Conservation (phyloP, 2,888 invertebrate species). For the Acanthoscelides obtectus region DNA sequence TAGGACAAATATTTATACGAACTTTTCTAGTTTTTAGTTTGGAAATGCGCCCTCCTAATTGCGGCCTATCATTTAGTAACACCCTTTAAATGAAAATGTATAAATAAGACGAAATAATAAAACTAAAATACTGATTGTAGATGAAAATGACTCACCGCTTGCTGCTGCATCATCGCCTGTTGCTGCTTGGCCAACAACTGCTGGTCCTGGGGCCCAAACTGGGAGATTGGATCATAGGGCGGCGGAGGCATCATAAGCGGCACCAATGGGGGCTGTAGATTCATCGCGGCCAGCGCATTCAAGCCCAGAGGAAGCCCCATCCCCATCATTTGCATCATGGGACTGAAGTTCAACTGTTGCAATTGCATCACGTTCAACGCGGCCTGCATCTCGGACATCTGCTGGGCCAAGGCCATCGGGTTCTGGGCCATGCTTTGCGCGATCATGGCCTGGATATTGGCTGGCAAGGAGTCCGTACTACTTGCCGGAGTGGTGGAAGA, state of each 20-base stretch:
- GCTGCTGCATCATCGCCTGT: slow-evolving; percentile 67
- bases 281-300: slow-evolving; percentile 89
- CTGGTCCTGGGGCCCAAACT: slow-evolving; percentile 52
- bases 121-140: neutral
- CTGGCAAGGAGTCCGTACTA: slow-evolving; percentile 52
- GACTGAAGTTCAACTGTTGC: slow-evolving; percentile 82
- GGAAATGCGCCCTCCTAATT: too few species aligned
- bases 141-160: slow-evolving; percentile 52
- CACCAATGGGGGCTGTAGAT: slow-evolving; percentile 86
- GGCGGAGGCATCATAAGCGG: slow-evolving; percentile 86
- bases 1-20: too few species aligned
- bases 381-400: slow-evolving; percentile 79
- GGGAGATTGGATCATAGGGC: slow-evolving; percentile 66
- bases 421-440: slow-evolving; percentile 47
- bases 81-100: too few species aligned
- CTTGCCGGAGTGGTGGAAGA: slow-evolving; percentile 59
- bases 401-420: slow-evolving; percentile 60
- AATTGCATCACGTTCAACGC: slow-evolving; percentile 81
- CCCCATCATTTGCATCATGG: slow-evolving; percentile 86
- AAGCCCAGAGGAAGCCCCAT: slow-evolving; percentile 75
- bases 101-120: too few species aligned
- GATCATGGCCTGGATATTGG: slow-evolving; percentile 49
- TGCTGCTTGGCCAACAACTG: slow-evolving; percentile 65
- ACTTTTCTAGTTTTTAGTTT: too few species aligned
- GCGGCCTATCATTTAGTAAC: too few species aligned